A percentile compares a stretch with the other conserved stretches of the same genome.
phyloP scores from a whole-genome alignment of 2,888 invertebrate genomes.

The Eupsilia transversa region DNA sequence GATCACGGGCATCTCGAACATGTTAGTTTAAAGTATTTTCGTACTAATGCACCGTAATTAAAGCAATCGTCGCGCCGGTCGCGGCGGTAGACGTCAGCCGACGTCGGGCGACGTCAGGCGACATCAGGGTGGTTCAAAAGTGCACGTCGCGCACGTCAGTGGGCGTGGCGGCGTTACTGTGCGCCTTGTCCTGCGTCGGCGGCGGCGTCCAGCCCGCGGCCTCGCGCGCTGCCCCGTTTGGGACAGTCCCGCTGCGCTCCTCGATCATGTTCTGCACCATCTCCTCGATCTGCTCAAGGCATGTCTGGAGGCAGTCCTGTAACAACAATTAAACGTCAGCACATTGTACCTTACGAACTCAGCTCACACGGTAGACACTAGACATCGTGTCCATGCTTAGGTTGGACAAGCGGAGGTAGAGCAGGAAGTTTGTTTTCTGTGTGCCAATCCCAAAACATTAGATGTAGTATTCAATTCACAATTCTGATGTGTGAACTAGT shows the following conservation, averaged over 20 bases:
- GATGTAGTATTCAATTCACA: constrained; percentile 13
- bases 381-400: not conserved
- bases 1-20: constrained; percentile 85
- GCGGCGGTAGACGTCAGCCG: constrained; percentile 6
- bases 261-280: constrained; percentile 92
- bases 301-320: constrained; percentile 95
- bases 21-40: constrained; percentile 88
- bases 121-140: constrained; percentile 87
- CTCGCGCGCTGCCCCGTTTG: constrained; percentile 87
- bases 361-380: not conserved
- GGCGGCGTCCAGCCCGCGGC: constrained; percentile 86
- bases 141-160: constrained; percentile 96
- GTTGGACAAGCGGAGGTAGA: not conserved
- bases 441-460: not conserved
- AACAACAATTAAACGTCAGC: constrained; percentile 66
- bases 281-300: constrained; percentile 94
- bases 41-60: constrained; percentile 87
- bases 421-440: not conserved
- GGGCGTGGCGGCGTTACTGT: constrained; percentile 95
- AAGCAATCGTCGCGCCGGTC: constrained; percentile 70
- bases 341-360: not conserved
- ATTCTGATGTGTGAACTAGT: not conserved
- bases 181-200: constrained; percentile 90
- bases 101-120: constrained; percentile 16
- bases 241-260: constrained; percentile 81